Base-by-base conservation (phyloP, 2,888 invertebrate species). In the Slavum lentiscoides region DNA sequence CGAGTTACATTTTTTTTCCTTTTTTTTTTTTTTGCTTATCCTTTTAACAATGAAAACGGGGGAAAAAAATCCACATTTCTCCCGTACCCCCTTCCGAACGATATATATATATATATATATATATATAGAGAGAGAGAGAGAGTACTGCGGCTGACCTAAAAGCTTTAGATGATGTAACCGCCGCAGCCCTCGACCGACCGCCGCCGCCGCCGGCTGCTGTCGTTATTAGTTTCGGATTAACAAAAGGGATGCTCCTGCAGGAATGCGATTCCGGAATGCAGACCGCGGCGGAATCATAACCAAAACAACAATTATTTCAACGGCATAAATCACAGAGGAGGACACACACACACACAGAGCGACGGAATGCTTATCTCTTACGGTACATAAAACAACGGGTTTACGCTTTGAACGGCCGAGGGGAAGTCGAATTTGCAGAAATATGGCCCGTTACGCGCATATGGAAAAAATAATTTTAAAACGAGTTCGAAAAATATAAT, bases 201-300 rank as follows among this genome's bases (percentile, higher is more conserved):
- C 30, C 4, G 30, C 30, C 75, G 58, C 74, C 23, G 43, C 62
- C 23, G 21, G 62, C 64, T 55, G 37, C 37, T 72, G 69, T 70
- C 64, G 80, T 80, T 80, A 80, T 80, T 80, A 80, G 80, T 80
- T 80, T 80, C 80, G 80, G 80, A 80, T 72, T 72, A 80, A 80
- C 80, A 80, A 80, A 72, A 80, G 70, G 80, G 77, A 77, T 62
- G 72, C 55, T 58, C 55, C 70, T n/a, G n/a, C n/a, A 64, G 80
- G 80, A 80, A 80, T 80, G 70, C 21, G 64, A 80, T 64, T 23
- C 58, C 15, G 80, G 80, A 80, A 80, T 80, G 80, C 55, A 58
- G 55, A 69, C 70, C 43, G n/a, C 70, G 64, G 39, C 43, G 11
- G 72, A 72, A 80, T 80, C 80, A 80, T 80, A 80, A 80, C 80